Conservation (phyloP, 2,113 vertebrate genomes). For the Dromaius novaehollandiae region DNA sequence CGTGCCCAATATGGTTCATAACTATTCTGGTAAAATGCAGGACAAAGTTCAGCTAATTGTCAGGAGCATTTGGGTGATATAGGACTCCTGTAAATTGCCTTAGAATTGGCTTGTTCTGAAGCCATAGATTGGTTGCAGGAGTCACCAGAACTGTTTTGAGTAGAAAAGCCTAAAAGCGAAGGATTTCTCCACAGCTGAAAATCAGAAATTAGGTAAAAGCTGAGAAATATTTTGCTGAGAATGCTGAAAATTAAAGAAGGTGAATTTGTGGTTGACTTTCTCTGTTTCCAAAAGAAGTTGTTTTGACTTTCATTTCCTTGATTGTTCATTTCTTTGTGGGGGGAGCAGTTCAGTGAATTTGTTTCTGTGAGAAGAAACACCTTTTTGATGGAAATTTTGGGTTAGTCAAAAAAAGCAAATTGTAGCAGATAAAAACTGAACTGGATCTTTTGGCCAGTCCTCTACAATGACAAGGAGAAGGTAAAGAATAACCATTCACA, state of each 20-base stretch:
- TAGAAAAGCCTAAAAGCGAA: rapidly evolving
- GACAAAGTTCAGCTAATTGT: conserved; percentile 19
- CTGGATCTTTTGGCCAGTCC: background rate
- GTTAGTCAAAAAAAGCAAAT: background rate
- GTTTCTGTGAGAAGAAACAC: rapidly evolving
- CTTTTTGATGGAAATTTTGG: background rate
- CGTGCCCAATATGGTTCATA: background rate
- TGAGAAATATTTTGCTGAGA: background rate
- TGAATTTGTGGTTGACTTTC: background rate
- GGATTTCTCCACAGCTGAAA: background rate
- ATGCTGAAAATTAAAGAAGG: no score
- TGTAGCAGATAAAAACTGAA: background rate
- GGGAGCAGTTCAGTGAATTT: background rate
- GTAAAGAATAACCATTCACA: background rate
- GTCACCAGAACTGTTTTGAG: background rate
- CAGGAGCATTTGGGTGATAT: background rate
- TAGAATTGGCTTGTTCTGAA: background rate
- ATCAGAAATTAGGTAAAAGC: background rate
- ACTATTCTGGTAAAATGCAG: background rate
- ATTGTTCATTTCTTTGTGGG: background rate
- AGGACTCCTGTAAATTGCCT: background rate
- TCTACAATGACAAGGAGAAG: background rate
- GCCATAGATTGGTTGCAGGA: background rate
- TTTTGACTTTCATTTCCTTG: background rate
- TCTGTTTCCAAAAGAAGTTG: background rate